Percentiles rank a stretch among this genome's conserved stretches.
Conservation (phyloP, 2,113 vertebrate genomes). For the Crotalus viridis region DNA sequence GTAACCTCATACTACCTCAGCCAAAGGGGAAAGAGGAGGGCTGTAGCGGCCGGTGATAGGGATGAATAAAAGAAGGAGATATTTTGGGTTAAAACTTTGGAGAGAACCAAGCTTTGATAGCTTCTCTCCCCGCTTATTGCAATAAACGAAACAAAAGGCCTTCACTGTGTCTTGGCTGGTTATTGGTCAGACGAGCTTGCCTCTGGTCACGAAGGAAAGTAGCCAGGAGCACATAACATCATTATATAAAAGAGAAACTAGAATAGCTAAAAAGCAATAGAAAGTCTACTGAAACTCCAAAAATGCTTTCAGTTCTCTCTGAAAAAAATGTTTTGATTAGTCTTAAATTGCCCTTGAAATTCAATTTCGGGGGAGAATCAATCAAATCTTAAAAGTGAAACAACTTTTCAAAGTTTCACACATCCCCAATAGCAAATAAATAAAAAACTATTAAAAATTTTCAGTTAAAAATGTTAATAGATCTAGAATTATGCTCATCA, state of each 20-base stretch:
- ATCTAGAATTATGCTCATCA: background rate
- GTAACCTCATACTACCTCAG: too few species aligned
- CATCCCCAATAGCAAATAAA: background rate
- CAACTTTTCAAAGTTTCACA: background rate
- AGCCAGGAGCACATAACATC: too few species aligned
- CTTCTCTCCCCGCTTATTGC: too few species aligned
- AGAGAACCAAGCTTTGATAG: too few species aligned
- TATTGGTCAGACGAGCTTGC: too few species aligned
- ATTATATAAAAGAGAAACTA: background rate
- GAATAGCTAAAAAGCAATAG: background rate
- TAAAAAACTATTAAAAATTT: background rate
- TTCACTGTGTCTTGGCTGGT: too few species aligned
- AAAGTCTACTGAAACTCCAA: background rate
- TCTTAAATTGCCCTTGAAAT: background rate
- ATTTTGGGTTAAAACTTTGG: too few species aligned
- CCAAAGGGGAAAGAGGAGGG: too few species aligned
- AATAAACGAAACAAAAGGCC: too few species aligned
- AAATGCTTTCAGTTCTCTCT: background rate
- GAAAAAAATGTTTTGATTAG: background rate
- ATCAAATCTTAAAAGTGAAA: background rate
- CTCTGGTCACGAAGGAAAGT: too few species aligned
- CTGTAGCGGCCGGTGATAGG: too few species aligned
- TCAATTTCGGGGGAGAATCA: background rate
- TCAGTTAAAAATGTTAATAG: background rate
- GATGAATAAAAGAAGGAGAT: too few species aligned